phyloP scores from a whole-genome alignment of 2,888 invertebrate genomes.

The Tachystola acroxantha region DNA sequence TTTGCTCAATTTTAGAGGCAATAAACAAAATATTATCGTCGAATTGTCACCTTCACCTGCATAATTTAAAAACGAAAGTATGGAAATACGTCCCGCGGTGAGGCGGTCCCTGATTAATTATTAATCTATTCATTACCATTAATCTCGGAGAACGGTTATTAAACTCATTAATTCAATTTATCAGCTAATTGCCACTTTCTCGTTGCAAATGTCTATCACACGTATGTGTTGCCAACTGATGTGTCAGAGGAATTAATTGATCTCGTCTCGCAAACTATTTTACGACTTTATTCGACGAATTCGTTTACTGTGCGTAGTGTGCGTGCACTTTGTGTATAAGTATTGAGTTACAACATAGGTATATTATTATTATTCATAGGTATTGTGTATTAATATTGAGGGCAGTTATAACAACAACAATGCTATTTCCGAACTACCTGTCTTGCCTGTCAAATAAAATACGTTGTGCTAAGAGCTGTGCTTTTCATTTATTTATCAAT shows the following conservation, averaged over 20 bases:
- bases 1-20: too few species aligned
- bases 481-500: too few species aligned
- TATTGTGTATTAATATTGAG: too few species aligned
- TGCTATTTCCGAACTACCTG: too few species aligned
- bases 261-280: not conserved
- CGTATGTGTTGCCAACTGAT: not conserved
- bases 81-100: constrained; percentile 20
- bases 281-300: too few species aligned
- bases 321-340: too few species aligned
- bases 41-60: constrained; percentile 14
- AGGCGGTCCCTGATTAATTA: constrained; percentile 12
- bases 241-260: not conserved
- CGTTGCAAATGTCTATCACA: constrained; percentile 3
- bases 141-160: constrained; percentile 14
- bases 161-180: constrained; percentile 16
- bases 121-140: constrained; percentile 16
- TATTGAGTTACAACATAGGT: too few species aligned
- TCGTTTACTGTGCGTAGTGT: too few species aligned
- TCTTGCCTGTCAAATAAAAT: too few species aligned
- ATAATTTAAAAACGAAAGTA: constrained; percentile 42
- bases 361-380: too few species aligned
- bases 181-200: constrained; percentile 22
- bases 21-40: not conserved
- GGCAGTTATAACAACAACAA: too few species aligned
- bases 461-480: too few species aligned